Evolutionary conservation across 2,113 vertebrate genomes (phyloP).

Genomic region (Bos taurus): DNA sequence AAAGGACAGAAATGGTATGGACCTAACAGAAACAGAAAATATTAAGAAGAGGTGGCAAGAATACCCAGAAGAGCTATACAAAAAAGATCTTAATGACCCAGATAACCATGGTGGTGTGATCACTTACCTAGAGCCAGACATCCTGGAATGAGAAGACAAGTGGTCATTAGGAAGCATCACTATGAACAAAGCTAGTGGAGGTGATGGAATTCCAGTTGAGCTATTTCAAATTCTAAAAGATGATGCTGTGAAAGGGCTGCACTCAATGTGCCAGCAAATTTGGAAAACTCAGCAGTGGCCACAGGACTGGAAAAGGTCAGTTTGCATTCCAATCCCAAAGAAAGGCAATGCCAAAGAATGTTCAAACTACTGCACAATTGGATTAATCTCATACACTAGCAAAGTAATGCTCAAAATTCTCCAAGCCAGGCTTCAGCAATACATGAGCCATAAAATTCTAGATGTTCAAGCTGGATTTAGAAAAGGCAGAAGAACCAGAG

Average conservation of each 20-base stretch:
- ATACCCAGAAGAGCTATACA: background rate
- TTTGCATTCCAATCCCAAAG: background rate
- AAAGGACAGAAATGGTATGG: background rate
- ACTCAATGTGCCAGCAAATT: background rate
- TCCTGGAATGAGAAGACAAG: background rate
- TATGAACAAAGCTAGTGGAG: background rate
- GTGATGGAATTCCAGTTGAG: background rate
- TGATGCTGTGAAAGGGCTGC: background rate
- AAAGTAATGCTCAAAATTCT: background rate
- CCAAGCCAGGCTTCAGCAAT: background rate
- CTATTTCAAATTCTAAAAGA: background rate
- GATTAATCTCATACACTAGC: background rate
- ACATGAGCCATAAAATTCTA: background rate
- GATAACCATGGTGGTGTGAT: background rate
- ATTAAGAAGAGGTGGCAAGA: background rate
- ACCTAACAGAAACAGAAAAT: background rate
- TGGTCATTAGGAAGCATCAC: background rate
- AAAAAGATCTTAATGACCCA: background rate
- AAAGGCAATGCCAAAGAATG: background rate
- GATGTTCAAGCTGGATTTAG: background rate
- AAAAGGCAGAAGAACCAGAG: background rate
- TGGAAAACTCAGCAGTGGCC: background rate
- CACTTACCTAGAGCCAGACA: background rate
- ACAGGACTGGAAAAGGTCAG: background rate
- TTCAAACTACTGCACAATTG: background rate